Evolutionary conservation across 2,113 vertebrate species (phyloP).

Genomic region (Bostrychus sinensis): DNA sequence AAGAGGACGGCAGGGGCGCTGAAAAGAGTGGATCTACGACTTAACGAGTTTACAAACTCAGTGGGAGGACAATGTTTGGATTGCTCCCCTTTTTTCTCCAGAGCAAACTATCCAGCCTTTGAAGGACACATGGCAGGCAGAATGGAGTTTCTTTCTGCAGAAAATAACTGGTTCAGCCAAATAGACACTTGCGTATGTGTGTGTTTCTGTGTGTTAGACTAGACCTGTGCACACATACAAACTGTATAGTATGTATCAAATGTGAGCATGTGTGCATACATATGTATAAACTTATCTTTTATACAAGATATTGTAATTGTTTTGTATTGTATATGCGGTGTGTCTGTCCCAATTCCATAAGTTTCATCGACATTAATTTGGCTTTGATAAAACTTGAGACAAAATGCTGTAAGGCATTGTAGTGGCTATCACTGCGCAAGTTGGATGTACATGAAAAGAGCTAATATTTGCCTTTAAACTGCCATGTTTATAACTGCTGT

Average conservation of each 20-base stretch:
- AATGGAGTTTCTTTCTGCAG: conserved; percentile 29
- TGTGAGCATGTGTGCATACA: conserved; percentile 77
- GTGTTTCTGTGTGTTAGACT: conserved; percentile 72
- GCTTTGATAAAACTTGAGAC: conserved; percentile 36
- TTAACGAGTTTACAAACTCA: conserved; percentile 61
- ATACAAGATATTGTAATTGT: conserved; percentile 79
- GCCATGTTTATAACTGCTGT: conserved; percentile 64
- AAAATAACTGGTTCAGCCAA: conserved; percentile 71
- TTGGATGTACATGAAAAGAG: conserved; percentile 46
- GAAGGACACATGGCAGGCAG: conserved; percentile 30
- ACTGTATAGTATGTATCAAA: conserved; percentile 79
- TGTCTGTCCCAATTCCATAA: conserved; percentile 63
- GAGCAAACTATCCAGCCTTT: conserved; percentile 29
- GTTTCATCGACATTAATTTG: conserved; percentile 36
- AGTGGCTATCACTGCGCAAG: conserved; percentile 18
- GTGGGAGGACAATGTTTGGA: conserved; percentile 64
- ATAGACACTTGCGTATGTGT: conserved; percentile 62
- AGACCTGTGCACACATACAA: conserved; percentile 73
- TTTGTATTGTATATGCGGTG: conserved; percentile 77
- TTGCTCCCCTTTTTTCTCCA: conserved; percentile 52
- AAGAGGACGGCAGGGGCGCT: conserved; percentile 64
- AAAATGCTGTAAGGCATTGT: conserved; percentile 31
- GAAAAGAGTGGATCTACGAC: conserved; percentile 78
- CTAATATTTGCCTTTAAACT: conserved; percentile 40
- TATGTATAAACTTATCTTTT: conserved; percentile 82